Evolutionary conservation across 2,797 vertebrate genomes (phyloP).

Genomic region (Centropyge bicolor): DNA sequence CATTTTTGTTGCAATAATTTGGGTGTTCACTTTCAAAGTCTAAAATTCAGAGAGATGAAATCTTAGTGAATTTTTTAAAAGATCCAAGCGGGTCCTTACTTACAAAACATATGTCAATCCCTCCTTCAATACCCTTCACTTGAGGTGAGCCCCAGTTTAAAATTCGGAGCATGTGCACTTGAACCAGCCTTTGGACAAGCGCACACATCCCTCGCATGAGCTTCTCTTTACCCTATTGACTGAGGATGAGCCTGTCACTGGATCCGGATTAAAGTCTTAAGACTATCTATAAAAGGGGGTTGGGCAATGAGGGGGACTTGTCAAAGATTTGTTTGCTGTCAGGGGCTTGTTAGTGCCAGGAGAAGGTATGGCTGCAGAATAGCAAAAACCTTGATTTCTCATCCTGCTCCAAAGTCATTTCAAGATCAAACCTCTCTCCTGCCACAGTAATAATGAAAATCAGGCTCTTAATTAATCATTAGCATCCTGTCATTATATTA

Average conservation of each 20-base stretch:
- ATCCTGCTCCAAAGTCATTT: slow-evolving; percentile 83
- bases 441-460: slow-evolving; percentile 72
- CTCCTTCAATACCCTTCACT: slow-evolving; percentile 66
- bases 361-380: slow-evolving; percentile 70
- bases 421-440: slow-evolving; percentile 75
- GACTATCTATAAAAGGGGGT: slow-evolving; percentile 85
- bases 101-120: slow-evolving; percentile 50
- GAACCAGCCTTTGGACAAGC: slow-evolving; percentile 80
- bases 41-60: slow-evolving; percentile 5
- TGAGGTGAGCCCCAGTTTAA: slow-evolving; percentile 80
- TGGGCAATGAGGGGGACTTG: slow-evolving; percentile 73
- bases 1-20: neutral
- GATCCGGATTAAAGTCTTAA: slow-evolving; percentile 89
- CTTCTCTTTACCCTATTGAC: slow-evolving; percentile 88
- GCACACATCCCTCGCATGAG: slow-evolving; percentile 76
- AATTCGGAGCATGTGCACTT: slow-evolving; percentile 79
- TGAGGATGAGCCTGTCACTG: slow-evolving; percentile 86
- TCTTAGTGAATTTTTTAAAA: neutral
- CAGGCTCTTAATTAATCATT: slow-evolving; percentile 78
- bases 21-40: neutral
- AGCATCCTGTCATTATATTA: slow-evolving; percentile 76
- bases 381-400: slow-evolving; percentile 65
- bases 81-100: slow-evolving; percentile 10
- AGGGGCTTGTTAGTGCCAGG: slow-evolving; percentile 70
- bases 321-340: slow-evolving; percentile 85